Evolutionary conservation across 2,888 invertebrate species (phyloP).

Genomic region (Nomada flava): DNA sequence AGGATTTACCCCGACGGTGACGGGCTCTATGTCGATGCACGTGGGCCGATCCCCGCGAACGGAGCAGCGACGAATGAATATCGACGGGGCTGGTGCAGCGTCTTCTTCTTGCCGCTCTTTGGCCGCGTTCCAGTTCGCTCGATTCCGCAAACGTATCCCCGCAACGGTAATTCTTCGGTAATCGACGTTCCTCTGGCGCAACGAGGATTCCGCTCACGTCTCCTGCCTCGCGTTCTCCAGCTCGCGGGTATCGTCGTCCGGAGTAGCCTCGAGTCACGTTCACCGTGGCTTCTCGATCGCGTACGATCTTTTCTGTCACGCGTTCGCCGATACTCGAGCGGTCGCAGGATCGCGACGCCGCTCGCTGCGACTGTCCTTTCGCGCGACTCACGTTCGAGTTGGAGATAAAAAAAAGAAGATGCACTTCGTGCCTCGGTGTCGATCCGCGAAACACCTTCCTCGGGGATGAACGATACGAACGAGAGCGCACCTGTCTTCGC

Average conservation of each 20-base stretch:
- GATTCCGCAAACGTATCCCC: slow-evolving; percentile 28
- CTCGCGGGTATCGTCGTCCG: slow-evolving; percentile 24
- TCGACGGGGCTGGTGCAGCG: neutral
- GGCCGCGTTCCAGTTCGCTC: slow-evolving; percentile 50
- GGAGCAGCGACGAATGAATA: slow-evolving; percentile 23
- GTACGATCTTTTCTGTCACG: neutral
- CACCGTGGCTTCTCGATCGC: neutral
- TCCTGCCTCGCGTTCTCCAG: slow-evolving; percentile 7
- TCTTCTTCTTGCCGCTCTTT: slow-evolving; percentile 7
- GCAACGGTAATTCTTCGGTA: slow-evolving; percentile 30
- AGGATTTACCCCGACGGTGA: slow-evolving; percentile 30
- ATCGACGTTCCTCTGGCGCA: neutral
- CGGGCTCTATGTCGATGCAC: slow-evolving; percentile 41
- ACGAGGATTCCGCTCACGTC: slow-evolving; percentile 27
- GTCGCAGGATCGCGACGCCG: neutral
- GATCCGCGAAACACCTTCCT: neutral
- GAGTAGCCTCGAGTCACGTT: neutral
- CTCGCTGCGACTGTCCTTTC: neutral
- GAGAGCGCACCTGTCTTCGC: neutral
- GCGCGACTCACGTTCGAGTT: neutral
- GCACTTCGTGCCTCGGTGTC: no score
- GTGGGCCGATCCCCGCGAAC: slow-evolving; percentile 37
- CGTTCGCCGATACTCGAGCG: neutral
- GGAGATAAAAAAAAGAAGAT: no score
- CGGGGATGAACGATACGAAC: neutral